A percentile compares a stretch with the other conserved stretches of the same genome.
These are phyloP conservation scores for Parthenolecanium corni DNA, from an alignment of 2,888 invertebrate genomes.

Conservation along the genomic window DNA sequence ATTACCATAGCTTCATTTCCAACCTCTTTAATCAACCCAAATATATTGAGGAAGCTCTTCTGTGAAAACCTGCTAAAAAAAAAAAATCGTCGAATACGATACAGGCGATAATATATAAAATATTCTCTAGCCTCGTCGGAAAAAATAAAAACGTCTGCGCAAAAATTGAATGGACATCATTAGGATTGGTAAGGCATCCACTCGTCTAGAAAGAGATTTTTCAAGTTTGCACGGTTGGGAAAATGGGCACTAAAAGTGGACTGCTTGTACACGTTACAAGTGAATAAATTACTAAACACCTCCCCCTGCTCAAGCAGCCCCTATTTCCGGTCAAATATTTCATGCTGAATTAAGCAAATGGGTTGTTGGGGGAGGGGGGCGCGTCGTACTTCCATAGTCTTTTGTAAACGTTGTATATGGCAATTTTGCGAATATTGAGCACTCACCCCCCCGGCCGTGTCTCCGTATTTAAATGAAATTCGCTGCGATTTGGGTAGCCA, in stretches of 20 bases:
- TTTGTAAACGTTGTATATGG: no score
- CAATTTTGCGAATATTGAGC: no score
- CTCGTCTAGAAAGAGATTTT: no score
- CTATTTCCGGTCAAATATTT: conserved; percentile 22
- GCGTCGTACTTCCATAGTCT: no score
- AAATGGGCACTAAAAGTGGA: conserved; percentile 7
- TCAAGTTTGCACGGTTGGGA: background rate
- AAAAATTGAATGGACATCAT: conserved; percentile 19
- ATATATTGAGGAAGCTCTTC: no score
- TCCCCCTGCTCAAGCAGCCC: background rate
- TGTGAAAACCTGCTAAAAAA: no score
- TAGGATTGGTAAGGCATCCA: background rate
- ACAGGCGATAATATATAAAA: conserved; percentile 23
- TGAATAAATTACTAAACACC: conserved; percentile 21
- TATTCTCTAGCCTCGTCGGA: background rate
- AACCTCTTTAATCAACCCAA: no score
- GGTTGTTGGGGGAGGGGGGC: background rate
- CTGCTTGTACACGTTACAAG: conserved; percentile 5
- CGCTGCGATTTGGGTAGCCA: no score
- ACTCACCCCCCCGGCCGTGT: no score
- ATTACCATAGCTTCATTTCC: no score
- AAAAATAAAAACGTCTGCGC: background rate
- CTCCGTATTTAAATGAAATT: no score
- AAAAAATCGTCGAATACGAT: background rate
- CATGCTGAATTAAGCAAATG: conserved; percentile 20